These are phyloP conservation scores for Lordiphosa stackelbergi DNA, from an alignment of 1,140 invertebrate genomes.

Conservation along the genomic window DNA sequence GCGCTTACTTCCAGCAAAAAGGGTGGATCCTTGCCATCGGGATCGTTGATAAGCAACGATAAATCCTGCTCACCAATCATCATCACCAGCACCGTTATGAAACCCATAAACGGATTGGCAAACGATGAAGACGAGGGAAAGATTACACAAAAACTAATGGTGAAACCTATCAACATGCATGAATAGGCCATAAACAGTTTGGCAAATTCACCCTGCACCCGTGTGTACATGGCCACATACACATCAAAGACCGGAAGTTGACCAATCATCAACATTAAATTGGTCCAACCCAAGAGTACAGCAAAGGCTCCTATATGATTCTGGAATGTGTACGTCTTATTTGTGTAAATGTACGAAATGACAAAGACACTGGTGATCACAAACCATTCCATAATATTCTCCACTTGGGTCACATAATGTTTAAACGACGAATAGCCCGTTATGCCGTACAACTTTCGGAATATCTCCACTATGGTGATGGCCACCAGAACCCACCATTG, in stretches of 20 bases:
- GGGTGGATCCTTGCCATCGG: slow-evolving; percentile 81
- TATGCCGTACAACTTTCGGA: slow-evolving; percentile 86
- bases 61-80: slow-evolving; percentile 92
- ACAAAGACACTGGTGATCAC: slow-evolving; percentile 89
- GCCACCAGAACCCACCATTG: slow-evolving; percentile 87
- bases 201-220: slow-evolving; percentile 89
- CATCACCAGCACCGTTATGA: slow-evolving; percentile 91
- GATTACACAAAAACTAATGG: slow-evolving; percentile 90
- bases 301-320: slow-evolving; percentile 85
- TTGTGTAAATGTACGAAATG: slow-evolving; percentile 87
- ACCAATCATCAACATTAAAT: slow-evolving; percentile 92
- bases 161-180: slow-evolving; percentile 89
- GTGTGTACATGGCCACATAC: slow-evolving; percentile 92
- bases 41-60: slow-evolving; percentile 82
- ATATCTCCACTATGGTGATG: slow-evolving; percentile 85
- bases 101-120: slow-evolving; percentile 86
- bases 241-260: slow-evolving; percentile 90
- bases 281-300: slow-evolving; percentile 90
- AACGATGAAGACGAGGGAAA: slow-evolving; percentile 89
- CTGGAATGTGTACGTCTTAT: slow-evolving; percentile 88
- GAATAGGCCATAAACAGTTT: slow-evolving; percentile 90
- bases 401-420: slow-evolving; percentile 88
- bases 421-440: slow-evolving; percentile 85
- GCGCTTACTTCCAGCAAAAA: slow-evolving; percentile 84
- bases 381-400: slow-evolving; percentile 91